A percentile compares a stretch with the other conserved stretches of the same genome.
These are phyloP conservation scores for Candidula unifasciata DNA, from an alignment of 2,888 invertebrate genomes.

Conservation along the genomic window DNA sequence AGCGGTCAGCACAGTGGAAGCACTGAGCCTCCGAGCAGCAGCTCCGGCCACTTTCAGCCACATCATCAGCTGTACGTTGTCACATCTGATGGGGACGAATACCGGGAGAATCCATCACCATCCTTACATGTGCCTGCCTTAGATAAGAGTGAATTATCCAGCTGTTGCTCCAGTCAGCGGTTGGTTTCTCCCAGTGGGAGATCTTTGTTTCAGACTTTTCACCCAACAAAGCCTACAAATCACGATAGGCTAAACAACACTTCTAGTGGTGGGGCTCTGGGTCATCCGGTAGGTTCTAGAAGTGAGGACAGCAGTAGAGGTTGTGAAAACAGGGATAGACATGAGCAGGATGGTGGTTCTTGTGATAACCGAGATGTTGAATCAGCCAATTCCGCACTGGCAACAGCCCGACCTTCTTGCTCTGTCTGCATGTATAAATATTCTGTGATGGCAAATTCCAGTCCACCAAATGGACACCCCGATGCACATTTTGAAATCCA, in stretches of 20 bases:
- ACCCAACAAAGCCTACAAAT: constrained; percentile 47
- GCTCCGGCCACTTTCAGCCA: constrained; percentile 15
- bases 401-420: background rate
- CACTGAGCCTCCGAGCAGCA: constrained; percentile 41
- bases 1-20: constrained; percentile 57
- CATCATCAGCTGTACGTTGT: constrained; percentile 39
- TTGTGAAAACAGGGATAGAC: constrained; percentile 15
- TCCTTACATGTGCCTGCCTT: constrained; percentile 27
- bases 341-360: constrained; percentile 38
- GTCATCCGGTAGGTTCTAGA: background rate
- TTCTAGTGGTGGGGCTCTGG: background rate
- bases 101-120: constrained; percentile 22
- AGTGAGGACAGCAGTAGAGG: background rate
- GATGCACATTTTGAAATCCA: constrained; percentile 29
- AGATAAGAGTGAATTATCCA: background rate
- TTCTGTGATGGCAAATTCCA: constrained; percentile 27
- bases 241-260: constrained; percentile 33
- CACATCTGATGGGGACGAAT: constrained; percentile 11
- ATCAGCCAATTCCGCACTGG: constrained; percentile 4
- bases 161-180: constrained; percentile 12
- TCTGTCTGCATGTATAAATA: constrained; percentile 19
- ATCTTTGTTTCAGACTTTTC: constrained; percentile 47
- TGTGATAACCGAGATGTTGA: constrained; percentile 49
- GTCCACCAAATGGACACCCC: background rate
- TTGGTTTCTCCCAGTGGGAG: constrained; percentile 28